These are phyloP conservation scores for Cyanoliseus patagonus DNA, from an alignment of 2,113 vertebrate species.

Conservation along the genomic window DNA sequence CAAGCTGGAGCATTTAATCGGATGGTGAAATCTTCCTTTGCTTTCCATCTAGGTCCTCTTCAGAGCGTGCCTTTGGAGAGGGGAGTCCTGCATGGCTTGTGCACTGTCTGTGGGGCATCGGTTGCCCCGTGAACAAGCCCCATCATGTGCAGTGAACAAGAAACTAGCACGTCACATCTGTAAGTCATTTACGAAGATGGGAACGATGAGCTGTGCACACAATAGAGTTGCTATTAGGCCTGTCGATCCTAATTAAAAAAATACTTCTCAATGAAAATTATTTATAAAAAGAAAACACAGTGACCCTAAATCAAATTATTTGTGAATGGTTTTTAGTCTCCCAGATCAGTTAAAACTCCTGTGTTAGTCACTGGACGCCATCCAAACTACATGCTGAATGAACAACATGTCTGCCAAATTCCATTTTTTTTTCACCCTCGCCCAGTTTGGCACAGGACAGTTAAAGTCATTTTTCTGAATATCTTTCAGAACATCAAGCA, in stretches of 20 bases:
- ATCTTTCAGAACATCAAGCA: slow-evolving; percentile 63
- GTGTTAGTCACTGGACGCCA: slow-evolving; percentile 43
- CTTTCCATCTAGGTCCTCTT: neutral
- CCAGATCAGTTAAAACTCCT: slow-evolving; percentile 40
- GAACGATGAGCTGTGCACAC: neutral
- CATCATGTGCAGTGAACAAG: slow-evolving; percentile 2
- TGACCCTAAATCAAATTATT: slow-evolving; percentile 65
- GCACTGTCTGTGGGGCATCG: neutral
- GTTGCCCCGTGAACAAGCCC: neutral
- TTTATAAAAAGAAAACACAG: slow-evolving; percentile 55
- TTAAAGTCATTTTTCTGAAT: slow-evolving; percentile 54
- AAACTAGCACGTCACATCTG: slow-evolving; percentile 18
- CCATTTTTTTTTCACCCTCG: slow-evolving; percentile 33
- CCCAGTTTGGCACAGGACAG: slow-evolving; percentile 53
- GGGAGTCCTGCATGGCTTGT: neutral
- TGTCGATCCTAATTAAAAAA: slow-evolving; percentile 57
- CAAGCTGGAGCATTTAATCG: fast-evolving
- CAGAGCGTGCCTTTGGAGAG: neutral
- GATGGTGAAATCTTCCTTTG: neutral
- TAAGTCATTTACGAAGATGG: neutral
- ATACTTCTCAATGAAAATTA: slow-evolving; percentile 60
- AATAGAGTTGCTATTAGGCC: slow-evolving; percentile 45
- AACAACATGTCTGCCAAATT: slow-evolving; percentile 54
- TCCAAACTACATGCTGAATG: slow-evolving; percentile 62
- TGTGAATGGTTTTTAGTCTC: slow-evolving; percentile 64